Conservation (phyloP, 2,113 vertebrate genomes). For the Vanacampus margaritifer region DNA sequence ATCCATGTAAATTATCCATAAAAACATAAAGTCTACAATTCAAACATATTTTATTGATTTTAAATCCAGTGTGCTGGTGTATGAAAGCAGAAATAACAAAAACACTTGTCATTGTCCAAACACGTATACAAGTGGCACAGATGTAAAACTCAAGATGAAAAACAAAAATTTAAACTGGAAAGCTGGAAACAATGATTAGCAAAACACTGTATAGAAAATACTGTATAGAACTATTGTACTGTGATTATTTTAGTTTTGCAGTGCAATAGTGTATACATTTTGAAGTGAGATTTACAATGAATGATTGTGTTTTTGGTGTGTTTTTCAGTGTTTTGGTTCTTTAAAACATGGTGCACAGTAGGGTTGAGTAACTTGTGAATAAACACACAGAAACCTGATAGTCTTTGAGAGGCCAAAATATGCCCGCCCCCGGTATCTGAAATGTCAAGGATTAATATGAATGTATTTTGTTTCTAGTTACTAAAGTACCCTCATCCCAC, state of each 20-base stretch:
- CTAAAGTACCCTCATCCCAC: slow-evolving; percentile 31
- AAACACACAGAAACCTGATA: slow-evolving; percentile 26
- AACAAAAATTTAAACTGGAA: not conserved
- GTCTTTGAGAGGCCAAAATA: slow-evolving; percentile 26
- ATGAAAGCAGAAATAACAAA: not conserved
- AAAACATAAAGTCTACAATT: not conserved
- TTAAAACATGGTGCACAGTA: slow-evolving; percentile 3
- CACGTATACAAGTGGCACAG: too few species aligned
- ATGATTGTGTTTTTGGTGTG: not conserved
- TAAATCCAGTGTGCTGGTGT: not conserved
- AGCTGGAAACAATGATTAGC: not conserved
- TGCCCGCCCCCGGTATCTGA: slow-evolving; percentile 31
- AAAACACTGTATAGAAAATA: too few species aligned
- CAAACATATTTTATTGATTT: not conserved
- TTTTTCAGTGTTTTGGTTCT: not conserved
- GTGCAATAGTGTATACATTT: not conserved
- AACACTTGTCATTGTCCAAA: not conserved
- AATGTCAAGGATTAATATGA: slow-evolving; percentile 64
- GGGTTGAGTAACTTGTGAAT: slow-evolving; percentile 19
- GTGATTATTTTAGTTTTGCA: not conserved
- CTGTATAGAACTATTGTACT: not conserved
- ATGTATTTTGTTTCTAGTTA: slow-evolving; percentile 39
- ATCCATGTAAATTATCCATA: not conserved
- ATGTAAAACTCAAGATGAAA: not conserved
- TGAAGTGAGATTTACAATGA: not conserved